Base-by-base conservation (phyloP, 2,888 invertebrate species). In the Bruchidius siliquastri region DNA sequence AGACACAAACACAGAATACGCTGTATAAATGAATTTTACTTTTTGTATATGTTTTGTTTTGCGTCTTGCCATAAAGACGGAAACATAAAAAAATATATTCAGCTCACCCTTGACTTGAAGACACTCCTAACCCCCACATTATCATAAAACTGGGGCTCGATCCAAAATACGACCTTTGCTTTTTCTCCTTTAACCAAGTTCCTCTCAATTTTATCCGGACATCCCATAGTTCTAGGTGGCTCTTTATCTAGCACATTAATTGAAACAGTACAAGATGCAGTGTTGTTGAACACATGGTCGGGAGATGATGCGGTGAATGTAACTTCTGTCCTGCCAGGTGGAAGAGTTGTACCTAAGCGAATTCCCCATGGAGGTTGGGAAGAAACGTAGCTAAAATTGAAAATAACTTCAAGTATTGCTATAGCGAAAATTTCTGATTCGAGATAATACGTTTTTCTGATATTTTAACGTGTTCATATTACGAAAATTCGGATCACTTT, bases 331-430 rank as follows among this genome's bases (percentile, higher is more conserved):
- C 86, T 86, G 26, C 92, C 92, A 0, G 88, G 87, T 2, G 89
- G 88, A 72, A 92, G 85, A 77, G 89, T 89, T 22, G 88, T 90
- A 77, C 89, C 89, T 75, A 92, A 85, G 75, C 89, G 86, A 78
- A 89, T 90, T 0, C 90, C 91, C 92, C 92, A 92, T 1, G 86
- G 77, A 1, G 92, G 92, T 70, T 87, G 87, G 0, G 91, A 88
- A 32, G 88, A 88, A 49, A 92, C 88, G 79, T 89, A 89, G 78
- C 90, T 90, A 76, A 71, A 83, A 83, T 22, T 21, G 10, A 67
- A 67, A 10, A 10, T 67, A n/a, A 10, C 10, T 26, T 26, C 26
- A 26, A 26, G 2, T 4, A 26, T 26, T 26, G 26, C 2, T 4
- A 26, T 26, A 26, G 26, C n/a, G n/a, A n/a, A n/a, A n/a, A n/a